Evolutionary conservation across 2,888 invertebrate species (phyloP).

Genomic region (Tetragnatha montana): DNA sequence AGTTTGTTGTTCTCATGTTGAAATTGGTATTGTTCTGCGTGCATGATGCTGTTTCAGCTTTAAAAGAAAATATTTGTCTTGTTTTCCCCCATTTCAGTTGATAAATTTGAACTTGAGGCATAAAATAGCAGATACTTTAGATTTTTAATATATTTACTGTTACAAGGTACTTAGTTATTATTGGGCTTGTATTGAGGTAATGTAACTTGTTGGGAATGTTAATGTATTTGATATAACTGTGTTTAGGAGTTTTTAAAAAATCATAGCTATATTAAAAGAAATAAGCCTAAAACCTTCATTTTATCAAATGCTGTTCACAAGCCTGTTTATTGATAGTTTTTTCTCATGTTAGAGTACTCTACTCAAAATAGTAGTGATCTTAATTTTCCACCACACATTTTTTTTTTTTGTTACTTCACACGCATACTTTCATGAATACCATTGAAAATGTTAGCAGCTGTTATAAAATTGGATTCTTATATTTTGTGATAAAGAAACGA

Average conservation of each 20-base stretch:
- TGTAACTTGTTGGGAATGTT: neutral
- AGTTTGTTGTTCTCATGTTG: neutral
- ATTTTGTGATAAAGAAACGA: constrained; percentile 7
- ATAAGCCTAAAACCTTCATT: too few relatives aligned
- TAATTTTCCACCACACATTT: too few relatives aligned
- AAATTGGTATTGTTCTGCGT: neutral
- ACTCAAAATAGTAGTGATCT: too few relatives aligned
- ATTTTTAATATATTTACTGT: neutral
- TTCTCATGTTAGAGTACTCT: too few relatives aligned
- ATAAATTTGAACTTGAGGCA: neutral
- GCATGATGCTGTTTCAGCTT: neutral
- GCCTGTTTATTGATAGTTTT: too few relatives aligned
- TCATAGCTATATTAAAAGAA: too few relatives aligned
- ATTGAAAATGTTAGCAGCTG: neutral
- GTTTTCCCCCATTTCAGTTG: neutral
- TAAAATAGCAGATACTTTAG: neutral
- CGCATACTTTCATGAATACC: too few relatives aligned
- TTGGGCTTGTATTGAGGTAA: neutral
- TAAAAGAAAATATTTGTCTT: neutral
- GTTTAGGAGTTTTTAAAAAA: neutral
- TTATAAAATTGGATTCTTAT: neutral
- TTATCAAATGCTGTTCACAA: too few relatives aligned
- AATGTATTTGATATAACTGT: neutral
- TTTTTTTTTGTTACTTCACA: too few relatives aligned
- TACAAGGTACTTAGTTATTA: neutral